Percentiles rank a stretch among this genome's conserved stretches.
Evolutionary conservation across 2,888 invertebrate genomes (phyloP).

Genomic region (Heteropelma amictum): DNA sequence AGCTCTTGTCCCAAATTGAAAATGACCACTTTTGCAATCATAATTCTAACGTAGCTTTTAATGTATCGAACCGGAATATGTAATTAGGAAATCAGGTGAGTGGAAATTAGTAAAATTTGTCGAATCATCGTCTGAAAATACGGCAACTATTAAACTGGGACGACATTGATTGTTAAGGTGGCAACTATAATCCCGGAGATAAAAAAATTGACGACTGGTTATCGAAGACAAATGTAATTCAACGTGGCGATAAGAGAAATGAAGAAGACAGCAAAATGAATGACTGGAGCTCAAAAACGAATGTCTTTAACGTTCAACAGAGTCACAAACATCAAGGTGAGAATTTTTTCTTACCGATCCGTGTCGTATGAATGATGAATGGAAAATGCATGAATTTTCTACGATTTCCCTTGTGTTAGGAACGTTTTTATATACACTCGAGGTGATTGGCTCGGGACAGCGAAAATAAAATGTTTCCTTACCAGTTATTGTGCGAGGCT

Average conservation of each 20-base stretch:
- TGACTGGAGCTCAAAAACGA: conserved; percentile 63
- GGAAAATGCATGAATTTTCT: no score
- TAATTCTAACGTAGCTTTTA: not conserved
- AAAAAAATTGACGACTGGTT: conserved; percentile 57
- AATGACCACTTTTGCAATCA: not conserved
- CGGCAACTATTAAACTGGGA: not conserved
- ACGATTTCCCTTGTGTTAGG: no score
- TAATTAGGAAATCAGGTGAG: no score
- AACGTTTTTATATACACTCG: no score
- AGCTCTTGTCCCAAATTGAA: not conserved
- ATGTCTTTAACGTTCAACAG: conserved; percentile 54
- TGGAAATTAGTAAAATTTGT: no score
- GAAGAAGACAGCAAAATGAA: conserved; percentile 61
- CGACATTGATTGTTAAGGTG: conserved; percentile 41
- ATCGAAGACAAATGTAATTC: conserved; percentile 55
- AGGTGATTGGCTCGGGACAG: not conserved
- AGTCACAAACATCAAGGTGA: conserved; percentile 56
- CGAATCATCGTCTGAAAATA: no score
- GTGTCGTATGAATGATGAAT: no score
- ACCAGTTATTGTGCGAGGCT: no score
- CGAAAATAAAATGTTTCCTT: no score
- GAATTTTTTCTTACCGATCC: not conserved
- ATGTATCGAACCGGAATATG: no score
- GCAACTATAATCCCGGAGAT: conserved; percentile 30
- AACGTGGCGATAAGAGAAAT: conserved; percentile 54